phyloP scores from a whole-genome alignment of 2,797 vertebrate species.

The Glyptemys insculpta region DNA sequence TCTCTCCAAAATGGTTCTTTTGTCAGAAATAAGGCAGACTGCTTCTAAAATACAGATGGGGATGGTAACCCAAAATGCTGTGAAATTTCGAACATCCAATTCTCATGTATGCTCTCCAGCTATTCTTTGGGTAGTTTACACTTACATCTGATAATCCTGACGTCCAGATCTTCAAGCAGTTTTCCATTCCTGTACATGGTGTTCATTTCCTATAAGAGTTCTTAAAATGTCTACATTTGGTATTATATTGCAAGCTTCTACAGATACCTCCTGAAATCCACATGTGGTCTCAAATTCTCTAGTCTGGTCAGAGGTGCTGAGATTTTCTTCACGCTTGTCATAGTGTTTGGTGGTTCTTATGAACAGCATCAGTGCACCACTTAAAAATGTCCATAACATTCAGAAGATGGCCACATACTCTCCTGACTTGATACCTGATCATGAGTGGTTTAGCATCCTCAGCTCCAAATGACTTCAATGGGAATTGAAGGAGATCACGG shows the following conservation, averaged over 20 bases:
- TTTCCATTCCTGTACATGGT: background rate
- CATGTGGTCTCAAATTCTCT: background rate
- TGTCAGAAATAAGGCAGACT: background rate
- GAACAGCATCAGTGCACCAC: background rate
- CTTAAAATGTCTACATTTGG: background rate
- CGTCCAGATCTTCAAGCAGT: background rate
- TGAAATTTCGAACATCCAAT: background rate
- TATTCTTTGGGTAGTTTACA: background rate
- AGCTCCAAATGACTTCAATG: background rate
- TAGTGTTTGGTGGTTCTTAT: background rate
- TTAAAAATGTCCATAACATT: background rate
- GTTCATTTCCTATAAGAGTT: background rate
- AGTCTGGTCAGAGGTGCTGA: background rate
- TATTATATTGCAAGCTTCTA: background rate
- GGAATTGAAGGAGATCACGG: background rate
- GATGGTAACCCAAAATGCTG: background rate
- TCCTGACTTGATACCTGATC: background rate
- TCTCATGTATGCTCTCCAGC: background rate
- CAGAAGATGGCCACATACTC: background rate
- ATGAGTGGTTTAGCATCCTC: background rate
- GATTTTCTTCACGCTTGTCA: background rate
- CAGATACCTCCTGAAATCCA: background rate
- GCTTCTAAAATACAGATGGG: background rate
- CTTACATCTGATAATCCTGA: background rate
- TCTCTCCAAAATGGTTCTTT: background rate